Base-by-base conservation (phyloP, 2,888 invertebrate species). In the Cenopis cana region DNA sequence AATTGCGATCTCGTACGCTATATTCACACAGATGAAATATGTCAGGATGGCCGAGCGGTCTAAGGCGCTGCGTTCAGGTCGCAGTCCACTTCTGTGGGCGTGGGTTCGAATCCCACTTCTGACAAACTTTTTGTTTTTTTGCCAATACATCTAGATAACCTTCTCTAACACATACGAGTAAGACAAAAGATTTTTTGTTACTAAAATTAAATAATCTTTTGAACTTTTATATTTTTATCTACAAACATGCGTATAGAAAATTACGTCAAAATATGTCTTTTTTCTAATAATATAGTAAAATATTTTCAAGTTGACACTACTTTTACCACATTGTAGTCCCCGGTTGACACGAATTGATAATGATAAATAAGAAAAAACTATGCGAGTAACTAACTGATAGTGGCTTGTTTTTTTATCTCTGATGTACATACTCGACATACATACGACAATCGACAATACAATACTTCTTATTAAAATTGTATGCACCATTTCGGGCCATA, bases 61-160 rank as follows among this genome's bases (percentile, higher is more conserved):
- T 84, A 85, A 85, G 85, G 85, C 85, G 85, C 85, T 85, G 85
- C 85, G 86, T 85, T 85, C 85, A 85, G 86, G 85, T 85, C 86
- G 85, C 85, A 85, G 85, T 85, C 85, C 85, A 85, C 86, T 85
- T 85, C 85, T 85, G 85, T 85, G 86, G 85, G 85, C 85, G 85
- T 85, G 85, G 86, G 85, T 85, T 85, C 85, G 85, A 85, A 85
- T 85, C 86, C 85, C 86, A 85, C 86, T 85, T 85, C 86, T 85
- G 85, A 85, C 86, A 82, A 18, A 10, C 12, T 12, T 61, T 75
- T 68, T 41, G 41, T 20, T 46, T 38, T 61, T 50, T 62, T 41
- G 5, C 6, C 5, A 33, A 33, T 2, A 24, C 24, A 24, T 24
- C 24, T 24, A 24, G 4, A 4, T 4, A 24, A 4, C 1, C 24